phyloP scores from a whole-genome alignment of 2,113 vertebrate genomes.

The Notiomystis cincta region DNA sequence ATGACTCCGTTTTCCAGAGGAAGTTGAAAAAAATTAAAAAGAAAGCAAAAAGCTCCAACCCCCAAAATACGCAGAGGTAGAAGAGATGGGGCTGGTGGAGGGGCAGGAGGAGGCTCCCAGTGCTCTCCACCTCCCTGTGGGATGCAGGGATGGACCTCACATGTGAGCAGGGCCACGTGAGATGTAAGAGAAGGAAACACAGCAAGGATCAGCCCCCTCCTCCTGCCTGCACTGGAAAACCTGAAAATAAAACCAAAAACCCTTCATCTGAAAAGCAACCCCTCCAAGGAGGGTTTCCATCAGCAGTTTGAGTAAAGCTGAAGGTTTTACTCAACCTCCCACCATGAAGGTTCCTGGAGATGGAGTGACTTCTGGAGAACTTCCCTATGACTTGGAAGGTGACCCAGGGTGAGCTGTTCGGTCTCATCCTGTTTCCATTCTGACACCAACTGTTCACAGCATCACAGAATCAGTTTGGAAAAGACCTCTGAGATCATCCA shows the following conservation, averaged over 20 bases:
- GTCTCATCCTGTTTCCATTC: not conserved
- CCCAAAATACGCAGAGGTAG: not conserved
- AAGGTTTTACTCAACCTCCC: no score
- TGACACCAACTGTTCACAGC: not conserved
- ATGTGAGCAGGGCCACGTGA: accelerated
- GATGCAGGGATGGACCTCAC: not conserved
- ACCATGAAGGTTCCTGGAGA: not conserved
- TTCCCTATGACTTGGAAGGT: not conserved
- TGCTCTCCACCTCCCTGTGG: not conserved
- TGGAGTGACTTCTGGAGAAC: not conserved
- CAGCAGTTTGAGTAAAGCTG: not conserved
- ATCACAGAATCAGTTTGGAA: not conserved
- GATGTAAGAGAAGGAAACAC: not conserved
- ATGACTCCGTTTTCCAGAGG: not conserved
- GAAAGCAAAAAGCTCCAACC: not conserved
- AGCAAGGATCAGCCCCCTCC: not conserved
- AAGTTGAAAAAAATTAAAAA: not conserved
- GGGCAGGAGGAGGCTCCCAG: not conserved
- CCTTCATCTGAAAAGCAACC: not conserved
- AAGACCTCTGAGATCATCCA: not conserved
- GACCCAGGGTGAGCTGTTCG: not conserved
- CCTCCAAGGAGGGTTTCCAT: not conserved
- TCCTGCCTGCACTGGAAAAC: not conserved
- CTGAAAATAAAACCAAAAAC: not conserved
- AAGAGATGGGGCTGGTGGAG: not conserved